These are phyloP conservation scores for Cydia fagiglandana DNA, from an alignment of 1,140 invertebrate species.

Conservation along the genomic window DNA sequence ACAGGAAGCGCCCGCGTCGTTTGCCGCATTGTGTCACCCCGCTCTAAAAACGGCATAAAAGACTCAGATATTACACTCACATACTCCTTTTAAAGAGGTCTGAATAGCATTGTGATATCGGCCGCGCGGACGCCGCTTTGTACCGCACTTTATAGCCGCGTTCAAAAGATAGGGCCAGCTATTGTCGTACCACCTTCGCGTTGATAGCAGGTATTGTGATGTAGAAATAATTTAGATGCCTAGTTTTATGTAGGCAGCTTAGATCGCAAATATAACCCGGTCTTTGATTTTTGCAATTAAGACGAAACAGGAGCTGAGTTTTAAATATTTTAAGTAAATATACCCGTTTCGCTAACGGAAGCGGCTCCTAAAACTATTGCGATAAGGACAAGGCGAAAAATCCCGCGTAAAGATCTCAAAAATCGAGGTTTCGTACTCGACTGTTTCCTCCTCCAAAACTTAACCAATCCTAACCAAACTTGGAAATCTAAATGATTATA, in stretches of 20 bases:
- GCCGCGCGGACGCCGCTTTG: conserved; percentile 71
- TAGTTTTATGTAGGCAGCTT: conserved; percentile 29
- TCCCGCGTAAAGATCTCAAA: no score
- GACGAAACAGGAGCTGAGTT: no score
- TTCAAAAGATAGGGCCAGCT: conserved; percentile 66
- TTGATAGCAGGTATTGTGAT: conserved; percentile 42
- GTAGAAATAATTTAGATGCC: conserved; percentile 20
- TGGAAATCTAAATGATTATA: no score
- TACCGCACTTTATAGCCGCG: conserved; percentile 70
- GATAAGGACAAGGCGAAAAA: no score
- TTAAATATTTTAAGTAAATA: no score
- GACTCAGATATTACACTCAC: background rate
- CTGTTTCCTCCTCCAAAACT: no score
- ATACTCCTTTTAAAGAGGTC: background rate
- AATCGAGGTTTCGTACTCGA: no score
- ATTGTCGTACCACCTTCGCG: conserved; percentile 68
- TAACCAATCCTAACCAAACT: no score
- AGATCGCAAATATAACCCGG: background rate
- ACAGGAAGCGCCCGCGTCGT: conserved; percentile 73
- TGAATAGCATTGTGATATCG: conserved; percentile 69
- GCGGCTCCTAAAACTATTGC: no score
- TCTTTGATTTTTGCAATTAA: no score
- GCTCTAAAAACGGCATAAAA: background rate
- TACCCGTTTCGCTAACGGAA: no score
- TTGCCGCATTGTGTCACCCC: conserved; percentile 61